Evolutionary conservation across 2,797 vertebrate species (phyloP).

Genomic region (Nannoperca australis): DNA sequence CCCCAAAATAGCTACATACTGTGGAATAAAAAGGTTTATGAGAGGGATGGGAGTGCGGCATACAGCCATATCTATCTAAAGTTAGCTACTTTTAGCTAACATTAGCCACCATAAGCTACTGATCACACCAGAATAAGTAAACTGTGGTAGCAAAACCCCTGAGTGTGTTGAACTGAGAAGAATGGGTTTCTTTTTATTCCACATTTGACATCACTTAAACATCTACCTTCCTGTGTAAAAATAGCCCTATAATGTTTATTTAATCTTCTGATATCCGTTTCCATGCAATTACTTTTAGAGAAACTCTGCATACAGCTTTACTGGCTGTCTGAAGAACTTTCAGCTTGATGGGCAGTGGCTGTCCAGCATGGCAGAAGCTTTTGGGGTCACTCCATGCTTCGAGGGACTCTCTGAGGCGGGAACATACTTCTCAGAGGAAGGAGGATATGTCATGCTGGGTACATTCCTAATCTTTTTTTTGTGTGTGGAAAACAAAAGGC

Average conservation of each 20-base stretch:
- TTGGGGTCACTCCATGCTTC: slow-evolving; percentile 94
- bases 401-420: slow-evolving; percentile 91
- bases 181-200: background rate
- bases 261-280: background rate
- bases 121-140: background rate
- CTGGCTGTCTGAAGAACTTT: slow-evolving; percentile 91
- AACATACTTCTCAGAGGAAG: slow-evolving; percentile 93
- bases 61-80: background rate
- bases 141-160: background rate
- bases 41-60: background rate
- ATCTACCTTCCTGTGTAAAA: background rate
- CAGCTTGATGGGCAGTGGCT: slow-evolving; percentile 89
- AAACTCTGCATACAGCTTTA: slow-evolving; percentile 91
- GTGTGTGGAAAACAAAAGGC: background rate
- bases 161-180: background rate
- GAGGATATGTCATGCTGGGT: slow-evolving; percentile 94
- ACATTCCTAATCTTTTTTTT: slow-evolving; percentile 46
- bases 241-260: background rate
- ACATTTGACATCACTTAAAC: background rate
- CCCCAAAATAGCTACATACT: too few species aligned
- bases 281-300: slow-evolving; percentile 79
- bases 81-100: background rate
- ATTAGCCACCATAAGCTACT: background rate
- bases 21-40: background rate
- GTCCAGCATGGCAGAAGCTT: slow-evolving; percentile 86